Conservation (phyloP, 2,113 vertebrate species). For the Calidris pygmaea region DNA sequence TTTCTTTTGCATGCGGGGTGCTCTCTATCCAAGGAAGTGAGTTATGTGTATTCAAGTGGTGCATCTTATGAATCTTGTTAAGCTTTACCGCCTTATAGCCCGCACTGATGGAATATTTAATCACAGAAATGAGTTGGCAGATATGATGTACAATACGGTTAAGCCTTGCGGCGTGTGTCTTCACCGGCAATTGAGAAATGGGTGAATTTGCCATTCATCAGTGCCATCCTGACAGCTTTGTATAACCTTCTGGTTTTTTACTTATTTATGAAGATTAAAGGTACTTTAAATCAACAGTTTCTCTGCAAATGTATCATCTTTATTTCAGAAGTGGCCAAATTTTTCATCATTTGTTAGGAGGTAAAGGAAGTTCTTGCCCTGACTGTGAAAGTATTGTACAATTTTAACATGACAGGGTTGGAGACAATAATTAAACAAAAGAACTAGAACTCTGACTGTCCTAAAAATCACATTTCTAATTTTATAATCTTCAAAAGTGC, state of each 20-base stretch:
- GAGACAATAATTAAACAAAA: not conserved
- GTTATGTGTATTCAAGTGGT: constrained; percentile 82
- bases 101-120: constrained; percentile 86
- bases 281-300: constrained; percentile 78
- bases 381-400: not conserved
- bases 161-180: constrained; percentile 69
- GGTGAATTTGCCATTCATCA: constrained; percentile 77
- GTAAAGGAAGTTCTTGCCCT: not conserved
- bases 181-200: constrained; percentile 71
- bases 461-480: not conserved
- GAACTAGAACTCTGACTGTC: not conserved
- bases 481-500: not conserved
- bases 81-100: constrained; percentile 77
- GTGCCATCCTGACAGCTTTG: constrained; percentile 75
- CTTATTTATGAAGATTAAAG: constrained; percentile 84
- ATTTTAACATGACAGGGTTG: not conserved
- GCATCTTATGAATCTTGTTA: constrained; percentile 84
- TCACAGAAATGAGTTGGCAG: constrained; percentile 85
- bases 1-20: constrained; percentile 73
- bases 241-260: constrained; percentile 74
- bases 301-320: constrained; percentile 67
- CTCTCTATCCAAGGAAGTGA: constrained; percentile 75
- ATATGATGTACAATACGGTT: constrained; percentile 77
- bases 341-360: constrained; percentile 68
- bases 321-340: constrained; percentile 69